A percentile compares a stretch with the other conserved stretches of the same genome.
Conservation (phyloP, 2,888 invertebrate genomes). For the Calameuta filiformis region DNA sequence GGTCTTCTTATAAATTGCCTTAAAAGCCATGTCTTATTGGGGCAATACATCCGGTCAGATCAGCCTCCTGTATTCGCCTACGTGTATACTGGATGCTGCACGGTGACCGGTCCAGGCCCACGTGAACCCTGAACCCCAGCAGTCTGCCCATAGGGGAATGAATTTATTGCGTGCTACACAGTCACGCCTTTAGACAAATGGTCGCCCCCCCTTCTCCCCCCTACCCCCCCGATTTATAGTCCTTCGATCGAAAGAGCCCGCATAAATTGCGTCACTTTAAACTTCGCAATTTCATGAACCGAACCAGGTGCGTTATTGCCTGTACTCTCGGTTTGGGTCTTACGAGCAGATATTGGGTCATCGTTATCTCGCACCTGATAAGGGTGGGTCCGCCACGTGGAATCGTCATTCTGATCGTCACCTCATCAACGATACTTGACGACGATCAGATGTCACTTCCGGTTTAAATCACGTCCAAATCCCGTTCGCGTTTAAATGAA, state of each 20-base stretch:
- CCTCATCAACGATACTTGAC: no score
- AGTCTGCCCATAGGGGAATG: slow-evolving; percentile 12
- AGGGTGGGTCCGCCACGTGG: neutral
- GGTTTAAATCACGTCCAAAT: no score
- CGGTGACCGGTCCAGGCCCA: neutral
- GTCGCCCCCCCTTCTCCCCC: slow-evolving; percentile 6
- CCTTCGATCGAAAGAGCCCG: slow-evolving; percentile 20
- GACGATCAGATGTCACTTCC: no score
- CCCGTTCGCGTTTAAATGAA: no score
- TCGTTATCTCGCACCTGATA: neutral
- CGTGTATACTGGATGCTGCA: no score
- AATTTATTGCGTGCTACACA: slow-evolving; percentile 26
- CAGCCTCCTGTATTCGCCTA: neutral
- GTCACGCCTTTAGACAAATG: slow-evolving; percentile 20
- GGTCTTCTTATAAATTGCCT: neutral
- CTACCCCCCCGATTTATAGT: slow-evolving; percentile 22
- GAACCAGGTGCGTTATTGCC: neutral
- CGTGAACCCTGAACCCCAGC: neutral
- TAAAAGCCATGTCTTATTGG: neutral
- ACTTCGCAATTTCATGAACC: neutral
- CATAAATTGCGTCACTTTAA: slow-evolving; percentile 20
- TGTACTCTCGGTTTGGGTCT: neutral
- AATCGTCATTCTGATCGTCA: neutral
- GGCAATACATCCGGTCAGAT: neutral
- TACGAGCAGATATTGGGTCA: neutral